Base-by-base conservation (phyloP, 1,140 invertebrate genomes). In the Homarus americanus region DNA sequence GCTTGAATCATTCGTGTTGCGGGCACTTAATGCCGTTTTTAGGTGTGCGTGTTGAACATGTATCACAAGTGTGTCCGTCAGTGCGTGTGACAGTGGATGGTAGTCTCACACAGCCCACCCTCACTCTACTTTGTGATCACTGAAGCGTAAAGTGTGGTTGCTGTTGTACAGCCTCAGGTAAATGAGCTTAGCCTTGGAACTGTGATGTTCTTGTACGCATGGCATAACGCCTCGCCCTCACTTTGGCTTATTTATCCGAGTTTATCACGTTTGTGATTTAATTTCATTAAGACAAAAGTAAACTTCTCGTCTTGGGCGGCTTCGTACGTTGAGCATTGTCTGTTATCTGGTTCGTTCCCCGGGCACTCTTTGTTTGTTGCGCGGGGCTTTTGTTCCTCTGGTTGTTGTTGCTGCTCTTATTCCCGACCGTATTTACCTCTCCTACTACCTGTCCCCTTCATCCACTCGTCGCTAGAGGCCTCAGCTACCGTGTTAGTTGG, bases 351-450 rank as follows among this genome's bases (percentile, higher is more conserved):
- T 79, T 79, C 76, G 76, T 79, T 79, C 40, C 75, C 44, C n/a
- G 36, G 76, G 24, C 7, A 32, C 53, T 49, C 53, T 82, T 82
- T 82, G 80, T 82, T 82, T 82, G 58, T 82, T 82, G 49, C 49
- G 41, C 24, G 2, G 40, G 28, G 49, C 53, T 34, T 82, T 82
- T 44, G 36, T 36, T 82, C 2, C 38, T 44, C 40, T 12, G 75
- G 38, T 66, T 82, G 58, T 58, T 10, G 36, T n/a, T 63, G 2
- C 36, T 82, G 41, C 32, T 36, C 32, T 24, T 36, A 24, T 82
- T 34, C 0, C 58, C 36, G 32, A 20, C 36, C 49, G 34, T 82
- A 34, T 63, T 53, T 49, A 32, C 36, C 80, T 24, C 66, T 20
- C 41, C 28, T 58, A n/a, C 53, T 10, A 20, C 32, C 53, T 82